These are phyloP conservation scores for Aphidoletes aphidimyza DNA, from an alignment of 2,888 invertebrate genomes.

Conservation along the genomic window DNA sequence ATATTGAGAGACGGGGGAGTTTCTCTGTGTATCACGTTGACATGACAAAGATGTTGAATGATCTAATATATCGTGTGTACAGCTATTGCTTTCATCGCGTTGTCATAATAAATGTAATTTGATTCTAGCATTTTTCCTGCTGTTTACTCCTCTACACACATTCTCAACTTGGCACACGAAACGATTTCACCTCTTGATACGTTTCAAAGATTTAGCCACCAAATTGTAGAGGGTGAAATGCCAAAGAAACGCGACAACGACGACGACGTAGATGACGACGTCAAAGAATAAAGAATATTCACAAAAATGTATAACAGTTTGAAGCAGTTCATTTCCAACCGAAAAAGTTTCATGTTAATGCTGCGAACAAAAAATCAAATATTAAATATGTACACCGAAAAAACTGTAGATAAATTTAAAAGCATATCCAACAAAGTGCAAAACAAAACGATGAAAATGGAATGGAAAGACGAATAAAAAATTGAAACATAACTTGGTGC, in stretches of 20 bases:
- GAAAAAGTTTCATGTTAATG: conserved; percentile 7
- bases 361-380: background rate
- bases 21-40: conserved; percentile 12
- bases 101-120: conserved; percentile 54
- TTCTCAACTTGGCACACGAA: background rate
- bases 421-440: conserved; percentile 42
- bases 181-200: background rate
- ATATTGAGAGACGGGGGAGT: conserved; percentile 26
- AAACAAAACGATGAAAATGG: conserved; percentile 25
- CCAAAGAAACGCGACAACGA: background rate
- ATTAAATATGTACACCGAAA: conserved; percentile 49
- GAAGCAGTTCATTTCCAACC: background rate
- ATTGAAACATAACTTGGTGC: conserved; percentile 39
- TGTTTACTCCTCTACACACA: background rate
- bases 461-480: background rate
- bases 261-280: background rate
- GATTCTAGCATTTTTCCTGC: conserved; percentile 42
- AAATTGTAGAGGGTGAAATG: background rate
- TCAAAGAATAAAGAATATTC: background rate
- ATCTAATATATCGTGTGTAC: conserved; percentile 38
- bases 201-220: background rate
- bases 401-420: conserved; percentile 43
- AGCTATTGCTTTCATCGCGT: conserved; percentile 53
- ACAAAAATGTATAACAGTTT: conserved; percentile 11
- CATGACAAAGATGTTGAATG: conserved; percentile 43